phyloP scores from a whole-genome alignment of 2,888 invertebrate species.

The Corythucha ciliata region DNA sequence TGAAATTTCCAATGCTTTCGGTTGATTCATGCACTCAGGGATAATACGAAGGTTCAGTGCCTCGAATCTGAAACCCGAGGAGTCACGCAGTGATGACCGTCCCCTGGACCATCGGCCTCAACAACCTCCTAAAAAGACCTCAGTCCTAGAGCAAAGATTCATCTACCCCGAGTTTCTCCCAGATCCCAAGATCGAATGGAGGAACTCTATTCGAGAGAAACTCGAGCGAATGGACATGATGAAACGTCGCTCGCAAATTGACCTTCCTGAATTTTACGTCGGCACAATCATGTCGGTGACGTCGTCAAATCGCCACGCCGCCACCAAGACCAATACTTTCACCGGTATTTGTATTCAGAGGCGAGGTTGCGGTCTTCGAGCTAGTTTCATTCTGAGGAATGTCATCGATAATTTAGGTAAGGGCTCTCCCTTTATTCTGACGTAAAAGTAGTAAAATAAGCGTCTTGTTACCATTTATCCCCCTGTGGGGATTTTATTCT shows the following conservation, averaged over 20 bases:
- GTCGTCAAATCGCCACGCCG: slow-evolving; percentile 73
- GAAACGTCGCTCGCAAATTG: slow-evolving; percentile 64
- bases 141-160: slow-evolving; percentile 52
- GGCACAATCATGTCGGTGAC: slow-evolving; percentile 84
- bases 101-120: neutral
- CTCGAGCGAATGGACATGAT: slow-evolving; percentile 91
- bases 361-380: slow-evolving; percentile 68
- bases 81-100: no score
- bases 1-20: no score
- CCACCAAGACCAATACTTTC: slow-evolving; percentile 74
- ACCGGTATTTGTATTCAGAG: slow-evolving; percentile 91
- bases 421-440: no score
- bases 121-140: slow-evolving; percentile 19
- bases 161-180: slow-evolving; percentile 89
- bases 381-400: slow-evolving; percentile 82
- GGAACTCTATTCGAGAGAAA: slow-evolving; percentile 75
- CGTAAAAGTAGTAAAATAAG: no score
- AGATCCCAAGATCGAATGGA: slow-evolving; percentile 63
- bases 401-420: slow-evolving; percentile 68
- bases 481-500: neutral
- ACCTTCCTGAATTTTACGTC: slow-evolving; percentile 97
- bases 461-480: no score
- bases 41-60: no score
- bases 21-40: no score
- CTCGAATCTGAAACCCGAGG: no score